Evolutionary conservation across 2,888 invertebrate species (phyloP).

Genomic region (Gymnoscelis rufifasciata): DNA sequence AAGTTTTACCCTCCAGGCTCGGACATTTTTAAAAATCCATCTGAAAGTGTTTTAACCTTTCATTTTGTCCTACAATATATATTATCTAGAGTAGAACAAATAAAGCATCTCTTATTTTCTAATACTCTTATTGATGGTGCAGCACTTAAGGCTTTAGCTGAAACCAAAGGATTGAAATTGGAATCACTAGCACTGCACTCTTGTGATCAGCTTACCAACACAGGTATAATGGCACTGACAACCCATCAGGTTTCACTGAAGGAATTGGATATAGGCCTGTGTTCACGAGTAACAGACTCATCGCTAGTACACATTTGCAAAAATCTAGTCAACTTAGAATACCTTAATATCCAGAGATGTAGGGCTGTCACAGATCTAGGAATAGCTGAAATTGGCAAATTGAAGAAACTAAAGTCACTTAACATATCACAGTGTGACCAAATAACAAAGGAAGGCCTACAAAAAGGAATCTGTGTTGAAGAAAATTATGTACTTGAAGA

Average conservation of each 20-base stretch:
- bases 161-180: constrained; percentile 72
- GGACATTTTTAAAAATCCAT: constrained; percentile 66
- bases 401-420: constrained; percentile 77
- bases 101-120: constrained; percentile 82
- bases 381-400: constrained; percentile 71
- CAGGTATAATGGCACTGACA: constrained; percentile 77
- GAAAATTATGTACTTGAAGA: constrained; percentile 70
- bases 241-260: constrained; percentile 75
- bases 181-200: constrained; percentile 71
- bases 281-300: constrained; percentile 82
- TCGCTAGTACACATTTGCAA: constrained; percentile 80
- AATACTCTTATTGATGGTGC: constrained; percentile 83
- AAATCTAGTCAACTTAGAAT: constrained; percentile 77
- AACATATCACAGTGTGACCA: constrained; percentile 84
- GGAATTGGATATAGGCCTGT: constrained; percentile 81
- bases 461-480: constrained; percentile 77
- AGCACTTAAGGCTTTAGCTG: constrained; percentile 77
- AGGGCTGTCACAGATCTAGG: constrained; percentile 82
- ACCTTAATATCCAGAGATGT: constrained; percentile 82
- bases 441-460: constrained; percentile 80
- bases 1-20: constrained; percentile 81
- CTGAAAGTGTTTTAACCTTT: constrained; percentile 85
- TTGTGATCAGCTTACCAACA: constrained; percentile 82
- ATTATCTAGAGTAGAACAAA: constrained; percentile 64
- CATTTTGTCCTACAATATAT: constrained; percentile 81